These are phyloP conservation scores for Pampus argenteus DNA, from an alignment of 2,797 vertebrate species.

Conservation along the genomic window DNA sequence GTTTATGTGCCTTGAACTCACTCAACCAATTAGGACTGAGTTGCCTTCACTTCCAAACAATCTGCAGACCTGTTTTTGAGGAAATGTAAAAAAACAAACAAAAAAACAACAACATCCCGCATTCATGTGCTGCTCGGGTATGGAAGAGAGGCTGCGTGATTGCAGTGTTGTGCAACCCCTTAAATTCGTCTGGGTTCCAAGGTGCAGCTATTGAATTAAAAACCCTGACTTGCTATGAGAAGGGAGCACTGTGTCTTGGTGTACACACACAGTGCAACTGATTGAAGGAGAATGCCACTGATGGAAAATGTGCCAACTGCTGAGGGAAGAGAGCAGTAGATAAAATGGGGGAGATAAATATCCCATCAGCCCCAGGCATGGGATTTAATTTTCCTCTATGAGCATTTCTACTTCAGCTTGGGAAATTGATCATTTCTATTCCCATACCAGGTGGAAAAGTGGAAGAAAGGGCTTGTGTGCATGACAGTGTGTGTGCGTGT, in stretches of 20 bases:
- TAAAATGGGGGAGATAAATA: constrained; percentile 80
- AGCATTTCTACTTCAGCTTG: constrained; percentile 76
- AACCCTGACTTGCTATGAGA: constrained; percentile 47
- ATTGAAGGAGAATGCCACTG: constrained; percentile 78
- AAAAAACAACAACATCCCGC: too few species aligned
- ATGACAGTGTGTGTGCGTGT: constrained; percentile 1
- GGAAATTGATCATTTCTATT: constrained; percentile 82
- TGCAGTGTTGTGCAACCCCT: constrained; percentile 17
- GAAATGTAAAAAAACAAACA: constrained; percentile 24
- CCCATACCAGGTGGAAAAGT: constrained; percentile 71
- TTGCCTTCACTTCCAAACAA: constrained; percentile 25
- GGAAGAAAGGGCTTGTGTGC: constrained; percentile 43
- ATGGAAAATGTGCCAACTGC: constrained; percentile 78
- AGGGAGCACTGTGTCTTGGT: constrained; percentile 43
- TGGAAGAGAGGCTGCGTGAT: constrained; percentile 13
- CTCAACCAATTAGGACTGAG: constrained; percentile 40
- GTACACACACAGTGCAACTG: constrained; percentile 65
- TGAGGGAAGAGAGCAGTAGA: constrained; percentile 73
- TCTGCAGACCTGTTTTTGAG: constrained; percentile 14
- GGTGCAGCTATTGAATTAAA: constrained; percentile 62
- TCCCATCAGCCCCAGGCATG: constrained; percentile 77
- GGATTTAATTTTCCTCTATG: constrained; percentile 81
- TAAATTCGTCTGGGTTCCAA: constrained; percentile 43
- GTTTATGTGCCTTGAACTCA: constrained; percentile 30
- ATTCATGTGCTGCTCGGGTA: background rate